Percentiles rank a stretch among this genome's conserved stretches.
Evolutionary conservation across 2,797 vertebrate genomes (phyloP).

Genomic region (Acipenser transmontanus): DNA sequence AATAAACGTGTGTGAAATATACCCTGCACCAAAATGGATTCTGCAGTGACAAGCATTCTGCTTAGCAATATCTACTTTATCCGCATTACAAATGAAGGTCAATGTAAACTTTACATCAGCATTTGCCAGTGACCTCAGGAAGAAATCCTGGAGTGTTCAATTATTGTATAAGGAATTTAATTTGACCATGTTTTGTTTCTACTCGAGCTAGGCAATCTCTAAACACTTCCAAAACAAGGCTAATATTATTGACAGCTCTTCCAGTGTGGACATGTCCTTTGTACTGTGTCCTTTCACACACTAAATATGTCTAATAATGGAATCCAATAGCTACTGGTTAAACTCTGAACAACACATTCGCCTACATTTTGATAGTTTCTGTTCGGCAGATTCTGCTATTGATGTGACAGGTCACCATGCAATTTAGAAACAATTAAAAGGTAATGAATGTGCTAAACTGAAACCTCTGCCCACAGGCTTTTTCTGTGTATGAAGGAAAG

Average conservation of each 20-base stretch:
- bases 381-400: slow-evolving; percentile 64
- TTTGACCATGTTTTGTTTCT: slow-evolving; percentile 41
- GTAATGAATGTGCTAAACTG: slow-evolving; percentile 78
- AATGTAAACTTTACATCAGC: slow-evolving; percentile 34
- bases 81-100: slow-evolving; percentile 35
- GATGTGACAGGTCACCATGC: slow-evolving; percentile 73
- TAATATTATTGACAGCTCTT: slow-evolving; percentile 21
- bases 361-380: slow-evolving; percentile 39
- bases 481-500: slow-evolving; percentile 43
- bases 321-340: slow-evolving; percentile 26
- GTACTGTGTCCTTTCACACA: slow-evolving; percentile 28
- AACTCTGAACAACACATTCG: slow-evolving; percentile 32
- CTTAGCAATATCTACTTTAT: neutral
- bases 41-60: neutral
- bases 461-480: slow-evolving; percentile 72
- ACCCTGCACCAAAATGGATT: neutral
- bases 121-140: slow-evolving; percentile 28
- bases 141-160: slow-evolving; percentile 36
- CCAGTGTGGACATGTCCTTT: slow-evolving; percentile 37
- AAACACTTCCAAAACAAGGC: slow-evolving; percentile 30
- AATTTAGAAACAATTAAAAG: slow-evolving; percentile 90
- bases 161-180: slow-evolving; percentile 44
- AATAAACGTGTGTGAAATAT: too few relatives aligned
- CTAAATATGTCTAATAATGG: slow-evolving; percentile 30
- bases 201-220: slow-evolving; percentile 36